Conservation (phyloP, 2,113 vertebrate species). For the Eudorcas thomsonii region DNA sequence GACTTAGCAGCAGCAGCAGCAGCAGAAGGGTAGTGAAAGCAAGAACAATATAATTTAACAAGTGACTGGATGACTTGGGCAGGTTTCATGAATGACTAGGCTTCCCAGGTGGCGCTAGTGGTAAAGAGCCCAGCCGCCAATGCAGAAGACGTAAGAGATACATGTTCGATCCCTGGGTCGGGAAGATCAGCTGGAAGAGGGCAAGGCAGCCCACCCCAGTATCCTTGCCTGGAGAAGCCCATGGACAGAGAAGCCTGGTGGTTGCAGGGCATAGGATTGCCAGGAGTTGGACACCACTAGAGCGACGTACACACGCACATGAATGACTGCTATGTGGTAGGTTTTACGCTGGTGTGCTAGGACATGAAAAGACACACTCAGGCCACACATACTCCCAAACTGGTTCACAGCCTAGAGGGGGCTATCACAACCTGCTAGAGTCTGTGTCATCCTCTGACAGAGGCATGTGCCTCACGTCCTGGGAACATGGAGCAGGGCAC, state of each 20-base stretch:
- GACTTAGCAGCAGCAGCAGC: too few relatives aligned
- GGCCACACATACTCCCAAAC: background rate
- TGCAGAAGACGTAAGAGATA: background rate
- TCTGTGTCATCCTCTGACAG: background rate
- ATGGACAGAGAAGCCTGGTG: background rate
- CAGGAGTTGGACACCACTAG: background rate
- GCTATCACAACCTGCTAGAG: background rate
- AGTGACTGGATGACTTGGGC: background rate
- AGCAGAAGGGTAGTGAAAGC: background rate
- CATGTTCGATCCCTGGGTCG: background rate
- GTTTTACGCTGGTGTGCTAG: background rate
- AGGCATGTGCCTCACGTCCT: background rate
- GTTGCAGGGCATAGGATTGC: background rate
- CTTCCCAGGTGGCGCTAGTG: background rate
- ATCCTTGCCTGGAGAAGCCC: background rate
- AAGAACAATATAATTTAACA: background rate
- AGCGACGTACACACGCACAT: rapidly evolving
- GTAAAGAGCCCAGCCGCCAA: background rate
- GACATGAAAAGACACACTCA: background rate
- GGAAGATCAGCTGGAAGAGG: background rate
- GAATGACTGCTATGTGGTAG: background rate
- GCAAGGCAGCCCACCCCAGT: background rate
- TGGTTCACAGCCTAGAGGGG: background rate
- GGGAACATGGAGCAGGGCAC: background rate
- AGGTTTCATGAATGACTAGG: background rate